Base-by-base conservation (phyloP, 2,888 invertebrate genomes). In the Limenitis camilla region DNA sequence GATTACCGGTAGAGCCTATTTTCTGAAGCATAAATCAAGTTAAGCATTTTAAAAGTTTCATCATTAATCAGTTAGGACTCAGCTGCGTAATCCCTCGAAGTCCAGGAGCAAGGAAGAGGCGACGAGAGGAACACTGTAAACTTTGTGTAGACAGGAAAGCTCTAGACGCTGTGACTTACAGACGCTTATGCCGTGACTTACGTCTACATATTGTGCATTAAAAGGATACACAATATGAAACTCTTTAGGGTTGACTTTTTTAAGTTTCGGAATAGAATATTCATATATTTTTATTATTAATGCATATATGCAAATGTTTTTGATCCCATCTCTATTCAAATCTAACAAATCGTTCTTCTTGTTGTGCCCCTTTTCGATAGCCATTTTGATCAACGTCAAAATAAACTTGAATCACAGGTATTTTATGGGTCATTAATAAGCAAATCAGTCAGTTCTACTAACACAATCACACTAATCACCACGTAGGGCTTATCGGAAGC, bases 41-140 rank as follows among this genome's bases (percentile, higher is more conserved):
- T 61, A 61, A 67, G 59, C 65, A 61, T 67, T 69, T 66, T 66
- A 56, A 65, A 71, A 72, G 62, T 72, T 70, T 59, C 59, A 67
- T 65, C 74, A 75, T 78, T 75, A 75, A 78, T 81, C 73, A 76
- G 69, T 62, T 68, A 62, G 70, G 73, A 62, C 77, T 73, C 79
- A 78, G 79, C 76, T 80, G 83, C 71, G 76, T 69, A 66, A 76
- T 71, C 71, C 64, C 65, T 38, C 38, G 63, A 60, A 52, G 64
- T 58, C 57, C 58, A 43, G 60, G 57, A 58, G 58, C 52, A 59
- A 60, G 66, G 68, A 68, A 68, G 67, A 58, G 65, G 61, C 61
- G 56, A 56, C 52, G 49, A 48, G 41, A 52, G 49, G 46, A 44
- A 55, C 53, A 52, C 50, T 56, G 46, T 46, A 47, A 52, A 49